Conservation (phyloP, 2,888 invertebrate species). For the Trachelus tabidus region DNA sequence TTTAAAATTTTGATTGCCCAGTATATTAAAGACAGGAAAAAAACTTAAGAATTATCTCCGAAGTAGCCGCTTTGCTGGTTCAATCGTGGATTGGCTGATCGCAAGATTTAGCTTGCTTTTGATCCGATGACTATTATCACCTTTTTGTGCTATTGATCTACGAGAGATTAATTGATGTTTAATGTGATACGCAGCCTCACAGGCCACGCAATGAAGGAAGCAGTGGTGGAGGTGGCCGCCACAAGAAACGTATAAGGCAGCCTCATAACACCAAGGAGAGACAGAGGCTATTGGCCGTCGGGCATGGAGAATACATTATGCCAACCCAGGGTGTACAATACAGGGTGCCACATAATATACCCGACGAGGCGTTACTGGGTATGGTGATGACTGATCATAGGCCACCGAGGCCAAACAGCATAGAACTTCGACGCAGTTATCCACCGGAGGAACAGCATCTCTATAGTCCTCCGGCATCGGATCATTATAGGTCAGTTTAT, state of each 20-base stretch:
- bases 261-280: slow-evolving; percentile 90
- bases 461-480: slow-evolving; percentile 60
- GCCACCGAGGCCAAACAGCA: slow-evolving; percentile 87
- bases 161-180: slow-evolving; percentile 9
- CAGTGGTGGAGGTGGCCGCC: slow-evolving; percentile 74
- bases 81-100: slow-evolving; percentile 1
- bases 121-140: slow-evolving; percentile 13
- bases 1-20: neutral
- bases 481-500: slow-evolving; percentile 56
- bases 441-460: slow-evolving; percentile 63
- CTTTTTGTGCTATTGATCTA: neutral
- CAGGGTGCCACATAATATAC: slow-evolving; percentile 70
- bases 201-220: slow-evolving; percentile 71
- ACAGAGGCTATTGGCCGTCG: slow-evolving; percentile 84
- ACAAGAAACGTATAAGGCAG: slow-evolving; percentile 84
- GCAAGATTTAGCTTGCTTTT: slow-evolving; percentile 37
- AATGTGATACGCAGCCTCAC: slow-evolving; percentile 68
- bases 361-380: slow-evolving; percentile 67
- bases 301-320: slow-evolving; percentile 89
- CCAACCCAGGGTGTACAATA: slow-evolving; percentile 72
- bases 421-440: slow-evolving; percentile 79
- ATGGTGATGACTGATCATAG: slow-evolving; percentile 72
- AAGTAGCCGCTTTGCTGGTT: neutral
- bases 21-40: neutral
- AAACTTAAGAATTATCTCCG: neutral